phyloP scores from a whole-genome alignment of 1,140 invertebrate species.

The Calliphora vicina region DNA sequence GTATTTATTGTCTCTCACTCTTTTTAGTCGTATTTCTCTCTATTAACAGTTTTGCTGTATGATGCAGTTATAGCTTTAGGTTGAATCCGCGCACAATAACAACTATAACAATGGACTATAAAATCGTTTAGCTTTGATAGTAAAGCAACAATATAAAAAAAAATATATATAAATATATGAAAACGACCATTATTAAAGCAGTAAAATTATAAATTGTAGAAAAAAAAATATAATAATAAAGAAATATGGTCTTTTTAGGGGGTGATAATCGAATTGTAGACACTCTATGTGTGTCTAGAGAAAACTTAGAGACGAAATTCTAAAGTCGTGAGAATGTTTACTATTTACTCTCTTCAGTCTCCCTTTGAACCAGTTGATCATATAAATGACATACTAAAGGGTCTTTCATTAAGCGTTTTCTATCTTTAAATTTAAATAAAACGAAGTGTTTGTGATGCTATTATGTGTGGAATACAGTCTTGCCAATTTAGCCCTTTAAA shows the following conservation, averaged over 20 bases:
- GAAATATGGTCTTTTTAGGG: neutral
- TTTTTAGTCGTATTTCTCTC: neutral
- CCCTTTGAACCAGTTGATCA: no score
- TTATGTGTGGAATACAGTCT: no score
- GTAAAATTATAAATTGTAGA: neutral
- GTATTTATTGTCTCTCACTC: neutral
- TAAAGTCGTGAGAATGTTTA: no score
- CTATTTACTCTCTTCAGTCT: no score
- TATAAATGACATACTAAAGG: no score
- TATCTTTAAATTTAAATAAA: no score
- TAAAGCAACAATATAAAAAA: neutral
- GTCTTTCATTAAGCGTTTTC: no score
- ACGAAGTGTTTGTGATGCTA: no score
- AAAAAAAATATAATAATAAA: neutral
- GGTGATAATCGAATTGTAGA: neutral
- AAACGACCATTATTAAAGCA: neutral
- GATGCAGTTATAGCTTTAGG: slow-evolving; percentile 1
- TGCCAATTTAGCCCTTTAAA: no score
- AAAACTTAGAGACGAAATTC: no score
- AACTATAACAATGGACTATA: neutral
- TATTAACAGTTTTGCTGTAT: neutral
- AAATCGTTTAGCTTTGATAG: neutral
- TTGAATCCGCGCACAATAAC: neutral
- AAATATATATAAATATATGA: neutral
- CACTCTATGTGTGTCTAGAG: no score